phyloP scores from a whole-genome alignment of 2,113 vertebrate genomes.

The Pungitius pungitius region DNA sequence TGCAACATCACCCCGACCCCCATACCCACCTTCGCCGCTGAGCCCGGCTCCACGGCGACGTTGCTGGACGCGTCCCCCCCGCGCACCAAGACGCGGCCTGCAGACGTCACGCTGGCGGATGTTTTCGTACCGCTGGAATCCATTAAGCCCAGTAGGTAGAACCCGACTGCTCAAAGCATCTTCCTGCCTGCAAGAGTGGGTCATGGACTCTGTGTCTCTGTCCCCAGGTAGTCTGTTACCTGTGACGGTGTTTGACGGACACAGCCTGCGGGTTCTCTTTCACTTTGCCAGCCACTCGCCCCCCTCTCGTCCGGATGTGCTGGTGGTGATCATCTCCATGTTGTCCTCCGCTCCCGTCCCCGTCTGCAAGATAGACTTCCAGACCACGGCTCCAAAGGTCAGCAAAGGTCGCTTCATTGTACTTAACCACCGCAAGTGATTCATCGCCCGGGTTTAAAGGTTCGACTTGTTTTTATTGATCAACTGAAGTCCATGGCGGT shows the following conservation, averaged over 20 bases:
- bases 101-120: conserved; percentile 85
- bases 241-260: conserved; percentile 93
- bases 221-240: conserved; percentile 91
- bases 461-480: conserved; percentile 1
- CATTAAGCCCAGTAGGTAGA: conserved; percentile 93
- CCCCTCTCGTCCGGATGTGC: conserved; percentile 86
- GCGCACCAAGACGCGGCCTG: conserved; percentile 53
- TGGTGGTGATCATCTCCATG: conserved; percentile 98
- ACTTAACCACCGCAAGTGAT: too few species aligned
- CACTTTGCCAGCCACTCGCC: conserved; percentile 92
- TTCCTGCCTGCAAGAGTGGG: neutral
- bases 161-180: too few species aligned
- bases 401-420: too few species aligned
- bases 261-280: conserved; percentile 94
- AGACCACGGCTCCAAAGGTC: conserved; percentile 93
- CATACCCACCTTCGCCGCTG: conserved; percentile 62
- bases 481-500: conserved; percentile 89
- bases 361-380: conserved; percentile 90
- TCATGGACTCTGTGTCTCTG: neutral
- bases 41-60: conserved; percentile 58
- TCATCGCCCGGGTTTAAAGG: too few species aligned
- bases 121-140: conserved; percentile 95
- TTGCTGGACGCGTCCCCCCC: conserved; percentile 60
- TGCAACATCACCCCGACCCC: conserved; percentile 42
- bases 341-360: conserved; percentile 91